Evolutionary conservation across 2,888 invertebrate species (phyloP).

Genomic region (Zele albiditarsus): DNA sequence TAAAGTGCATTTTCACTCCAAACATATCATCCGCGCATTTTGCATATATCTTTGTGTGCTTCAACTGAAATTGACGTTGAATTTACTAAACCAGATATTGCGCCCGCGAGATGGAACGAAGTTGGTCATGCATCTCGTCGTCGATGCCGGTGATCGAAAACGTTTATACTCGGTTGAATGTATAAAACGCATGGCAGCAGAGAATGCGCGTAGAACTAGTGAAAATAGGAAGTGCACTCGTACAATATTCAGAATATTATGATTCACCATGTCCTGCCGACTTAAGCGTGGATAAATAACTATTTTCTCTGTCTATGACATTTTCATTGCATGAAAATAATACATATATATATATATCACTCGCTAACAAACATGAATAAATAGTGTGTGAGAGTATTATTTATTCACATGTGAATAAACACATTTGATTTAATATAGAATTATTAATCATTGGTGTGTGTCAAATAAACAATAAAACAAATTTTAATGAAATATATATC

Average conservation of each 20-base stretch:
- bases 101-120: constrained; percentile 36
- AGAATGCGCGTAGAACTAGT: neutral
- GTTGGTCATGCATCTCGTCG: constrained; percentile 39
- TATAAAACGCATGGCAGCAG: constrained; percentile 25
- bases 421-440: neutral
- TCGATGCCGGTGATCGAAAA: constrained; percentile 41
- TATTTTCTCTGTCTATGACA: constrained; percentile 39
- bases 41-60: constrained; percentile 13
- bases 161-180: constrained; percentile 41
- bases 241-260: constrained; percentile 44
- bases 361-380: neutral
- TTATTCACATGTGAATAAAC: neutral
- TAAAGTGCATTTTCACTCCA: neutral
- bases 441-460: neutral
- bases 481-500: neutral
- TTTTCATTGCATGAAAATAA: constrained; percentile 58
- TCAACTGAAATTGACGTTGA: constrained; percentile 40
- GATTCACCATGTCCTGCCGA: constrained; percentile 40
- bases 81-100: constrained; percentile 47
- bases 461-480: neutral
- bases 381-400: neutral
- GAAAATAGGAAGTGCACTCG: constrained; percentile 34
- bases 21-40: neutral
- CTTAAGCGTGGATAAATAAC: neutral
- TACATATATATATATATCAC: constrained; percentile 47